A percentile compares a stretch with the other conserved stretches of the same genome.
phyloP scores from a whole-genome alignment of 2,888 invertebrate genomes.

The Polietes domitor region DNA sequence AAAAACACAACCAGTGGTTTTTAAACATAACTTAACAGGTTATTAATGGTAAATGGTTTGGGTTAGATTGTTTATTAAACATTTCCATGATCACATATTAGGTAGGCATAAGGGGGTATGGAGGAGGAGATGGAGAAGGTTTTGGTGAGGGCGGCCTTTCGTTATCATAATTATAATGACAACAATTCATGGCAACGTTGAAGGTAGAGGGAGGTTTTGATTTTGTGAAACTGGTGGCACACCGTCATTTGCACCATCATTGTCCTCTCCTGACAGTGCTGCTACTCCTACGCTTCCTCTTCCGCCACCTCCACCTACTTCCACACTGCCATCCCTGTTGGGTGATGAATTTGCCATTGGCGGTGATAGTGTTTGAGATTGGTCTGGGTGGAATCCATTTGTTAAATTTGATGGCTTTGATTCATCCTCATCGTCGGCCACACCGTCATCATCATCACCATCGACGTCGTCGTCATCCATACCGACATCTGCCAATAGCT shows the following conservation, averaged over 20 bases:
- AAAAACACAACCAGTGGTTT: not conserved
- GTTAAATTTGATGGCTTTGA: constrained; percentile 20
- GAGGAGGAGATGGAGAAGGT: constrained; percentile 36
- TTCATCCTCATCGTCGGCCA: not conserved
- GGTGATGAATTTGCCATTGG: constrained; percentile 22
- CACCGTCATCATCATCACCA: constrained; percentile 57
- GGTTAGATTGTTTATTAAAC: not conserved
- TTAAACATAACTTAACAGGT: constrained; percentile 1
- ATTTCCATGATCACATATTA: constrained; percentile 48
- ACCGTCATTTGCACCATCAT: constrained; percentile 21
- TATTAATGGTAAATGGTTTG: not conserved
- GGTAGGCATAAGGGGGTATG: not conserved
- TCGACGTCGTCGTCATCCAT: constrained; percentile 60
- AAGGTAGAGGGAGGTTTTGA: constrained; percentile 3
- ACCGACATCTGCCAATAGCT: constrained; percentile 51
- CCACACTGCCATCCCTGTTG: constrained; percentile 23
- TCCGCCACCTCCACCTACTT: constrained; percentile 25
- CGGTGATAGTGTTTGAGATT: constrained; percentile 13
- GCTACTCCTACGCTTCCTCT: no score
- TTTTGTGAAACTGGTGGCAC: constrained; percentile 20
- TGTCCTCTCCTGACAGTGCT: no score
- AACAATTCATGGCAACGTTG: constrained; percentile 31
- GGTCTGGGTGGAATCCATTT: constrained; percentile 38
- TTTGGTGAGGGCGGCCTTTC: not conserved
- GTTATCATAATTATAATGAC: not conserved